phyloP scores from a whole-genome alignment of 2,113 vertebrate genomes.

The Suncus etruscus region DNA sequence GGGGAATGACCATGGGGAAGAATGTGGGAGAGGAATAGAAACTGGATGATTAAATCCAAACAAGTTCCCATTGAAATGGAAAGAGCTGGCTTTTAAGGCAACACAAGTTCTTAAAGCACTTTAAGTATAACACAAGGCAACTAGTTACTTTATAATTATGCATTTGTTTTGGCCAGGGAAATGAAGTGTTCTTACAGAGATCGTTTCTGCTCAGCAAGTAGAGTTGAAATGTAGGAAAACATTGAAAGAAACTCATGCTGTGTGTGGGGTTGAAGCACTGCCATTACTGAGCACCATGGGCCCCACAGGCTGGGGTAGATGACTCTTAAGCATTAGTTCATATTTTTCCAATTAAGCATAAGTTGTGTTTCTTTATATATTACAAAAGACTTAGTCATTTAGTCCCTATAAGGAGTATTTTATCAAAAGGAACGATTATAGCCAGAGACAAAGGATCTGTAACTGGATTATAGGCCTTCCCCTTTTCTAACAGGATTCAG shows the following conservation, averaged over 20 bases:
- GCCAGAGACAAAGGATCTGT: conserved; percentile 61
- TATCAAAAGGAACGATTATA: conserved; percentile 77
- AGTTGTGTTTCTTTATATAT: conserved; percentile 78
- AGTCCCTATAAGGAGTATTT: conserved; percentile 76
- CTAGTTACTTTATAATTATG: conserved; percentile 81
- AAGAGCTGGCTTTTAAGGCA: conserved; percentile 75
- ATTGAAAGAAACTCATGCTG: conserved; percentile 81
- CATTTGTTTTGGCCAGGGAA: conserved; percentile 80
- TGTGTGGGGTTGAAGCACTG: conserved; percentile 71
- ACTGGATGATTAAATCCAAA: conserved; percentile 46
- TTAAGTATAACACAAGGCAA: conserved; percentile 71
- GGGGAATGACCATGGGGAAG: background rate
- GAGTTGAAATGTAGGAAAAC: conserved; percentile 79
- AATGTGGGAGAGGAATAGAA: conserved; percentile 56
- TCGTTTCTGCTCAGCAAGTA: conserved; percentile 79
- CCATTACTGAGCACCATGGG: conserved; percentile 61
- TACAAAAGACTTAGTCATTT: conserved; percentile 83
- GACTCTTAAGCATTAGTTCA: conserved; percentile 78
- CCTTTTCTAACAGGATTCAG: conserved; percentile 55
- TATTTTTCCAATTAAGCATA: conserved; percentile 84
- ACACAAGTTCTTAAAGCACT: conserved; percentile 66
- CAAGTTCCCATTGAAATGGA: conserved; percentile 57
- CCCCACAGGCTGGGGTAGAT: conserved; percentile 60
- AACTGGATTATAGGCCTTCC: conserved; percentile 70
- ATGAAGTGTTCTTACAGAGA: conserved; percentile 79